Conservation (phyloP, 2,888 invertebrate genomes). For the Mactromeris polynyma region DNA sequence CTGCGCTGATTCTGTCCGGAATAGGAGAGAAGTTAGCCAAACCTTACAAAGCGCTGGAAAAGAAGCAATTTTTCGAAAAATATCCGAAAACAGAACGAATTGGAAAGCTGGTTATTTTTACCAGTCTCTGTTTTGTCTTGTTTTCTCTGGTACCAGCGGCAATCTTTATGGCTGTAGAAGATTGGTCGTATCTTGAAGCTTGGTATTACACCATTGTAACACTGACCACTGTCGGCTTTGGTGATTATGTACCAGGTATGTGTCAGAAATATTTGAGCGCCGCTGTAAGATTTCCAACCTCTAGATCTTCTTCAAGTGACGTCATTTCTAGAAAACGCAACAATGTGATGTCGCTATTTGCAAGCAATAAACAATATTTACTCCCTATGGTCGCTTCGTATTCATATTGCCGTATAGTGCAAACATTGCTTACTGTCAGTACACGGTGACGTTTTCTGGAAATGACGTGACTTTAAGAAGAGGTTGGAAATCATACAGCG, state of each 20-base stretch:
- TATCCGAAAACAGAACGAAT: slow-evolving; percentile 40
- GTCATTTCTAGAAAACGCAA: too few species aligned
- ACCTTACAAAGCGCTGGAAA: slow-evolving; percentile 42
- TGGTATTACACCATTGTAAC: slow-evolving; percentile 76
- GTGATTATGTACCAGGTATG: slow-evolving; percentile 76
- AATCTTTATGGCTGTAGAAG: slow-evolving; percentile 65
- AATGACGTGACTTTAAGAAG: too few species aligned
- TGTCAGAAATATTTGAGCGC: too few species aligned
- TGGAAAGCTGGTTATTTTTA: slow-evolving; percentile 39
- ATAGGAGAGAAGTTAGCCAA: slow-evolving; percentile 64
- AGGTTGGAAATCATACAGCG: too few species aligned
- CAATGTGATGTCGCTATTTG: too few species aligned
- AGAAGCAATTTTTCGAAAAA: slow-evolving; percentile 51
- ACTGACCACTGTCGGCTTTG: slow-evolving; percentile 79
- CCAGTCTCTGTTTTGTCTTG: slow-evolving; percentile 42
- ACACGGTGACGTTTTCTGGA: too few species aligned
- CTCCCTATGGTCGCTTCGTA: too few species aligned
- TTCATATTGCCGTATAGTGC: too few species aligned
- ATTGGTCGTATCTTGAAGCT: slow-evolving; percentile 74
- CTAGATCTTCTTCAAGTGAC: too few species aligned
- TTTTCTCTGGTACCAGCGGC: slow-evolving; percentile 63
- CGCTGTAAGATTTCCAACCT: too few species aligned
- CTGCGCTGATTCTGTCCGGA: slow-evolving; percentile 53
- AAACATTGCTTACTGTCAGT: too few species aligned
- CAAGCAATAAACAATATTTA: too few species aligned